phyloP scores from a whole-genome alignment of 2,113 vertebrate genomes.

The Oreochromis spilurus region DNA sequence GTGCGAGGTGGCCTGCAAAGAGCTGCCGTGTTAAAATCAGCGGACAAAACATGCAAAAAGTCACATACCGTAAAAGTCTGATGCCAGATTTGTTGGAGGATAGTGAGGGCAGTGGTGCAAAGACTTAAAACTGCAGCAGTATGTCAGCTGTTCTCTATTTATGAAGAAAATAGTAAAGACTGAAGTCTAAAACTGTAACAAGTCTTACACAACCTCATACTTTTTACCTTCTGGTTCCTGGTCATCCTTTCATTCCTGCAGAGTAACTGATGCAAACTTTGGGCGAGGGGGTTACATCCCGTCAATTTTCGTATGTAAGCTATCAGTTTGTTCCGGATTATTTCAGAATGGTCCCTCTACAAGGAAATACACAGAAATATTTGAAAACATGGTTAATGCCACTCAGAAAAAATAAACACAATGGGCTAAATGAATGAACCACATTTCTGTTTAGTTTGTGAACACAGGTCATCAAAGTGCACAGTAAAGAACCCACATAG shows the following conservation, averaged over 20 bases:
- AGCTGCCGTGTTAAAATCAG: not conserved
- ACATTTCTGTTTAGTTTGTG: not conserved
- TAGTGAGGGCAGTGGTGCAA: not conserved
- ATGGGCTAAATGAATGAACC: not conserved
- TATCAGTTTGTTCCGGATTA: not conserved
- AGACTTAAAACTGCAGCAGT: not conserved
- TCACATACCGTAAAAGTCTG: not conserved
- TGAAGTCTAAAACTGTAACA: not conserved
- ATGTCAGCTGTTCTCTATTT: not conserved
- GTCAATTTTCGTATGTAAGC: slow-evolving; percentile 47
- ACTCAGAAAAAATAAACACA: not conserved
- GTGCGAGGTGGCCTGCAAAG: rapidly evolving
- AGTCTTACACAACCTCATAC: not conserved
- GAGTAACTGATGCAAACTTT: slow-evolving; percentile 54
- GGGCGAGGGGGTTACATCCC: slow-evolving; percentile 51
- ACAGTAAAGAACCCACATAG: rapidly evolving
- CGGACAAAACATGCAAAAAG: not conserved
- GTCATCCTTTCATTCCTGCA: slow-evolving; percentile 16
- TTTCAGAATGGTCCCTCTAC: rapidly evolving
- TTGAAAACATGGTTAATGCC: not conserved
- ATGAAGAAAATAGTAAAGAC: not conserved
- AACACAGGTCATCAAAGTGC: rapidly evolving
- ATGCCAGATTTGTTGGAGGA: rapidly evolving
- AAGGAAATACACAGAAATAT: not conserved
- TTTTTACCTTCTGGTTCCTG: slow-evolving; percentile 52